A percentile compares a stretch with the other conserved stretches of the same genome.
Conservation (phyloP, 2,113 vertebrate species). For the Epinephelus cyanopodus region DNA sequence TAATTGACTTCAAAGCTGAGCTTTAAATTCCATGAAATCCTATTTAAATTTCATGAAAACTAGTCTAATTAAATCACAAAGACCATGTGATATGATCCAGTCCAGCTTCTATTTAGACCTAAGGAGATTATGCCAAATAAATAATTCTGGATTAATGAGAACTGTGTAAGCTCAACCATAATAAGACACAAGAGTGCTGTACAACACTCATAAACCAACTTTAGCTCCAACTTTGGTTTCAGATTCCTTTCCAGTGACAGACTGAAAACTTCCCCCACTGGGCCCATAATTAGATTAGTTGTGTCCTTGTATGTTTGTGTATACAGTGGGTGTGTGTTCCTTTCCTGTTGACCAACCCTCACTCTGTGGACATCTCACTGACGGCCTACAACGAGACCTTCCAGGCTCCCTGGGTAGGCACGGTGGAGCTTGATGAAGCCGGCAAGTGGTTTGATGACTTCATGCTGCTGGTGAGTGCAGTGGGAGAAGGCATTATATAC, state of each 20-base stretch:
- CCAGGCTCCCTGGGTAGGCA: conserved; percentile 82
- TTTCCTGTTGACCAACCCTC: conserved; percentile 79
- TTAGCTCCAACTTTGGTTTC: not conserved
- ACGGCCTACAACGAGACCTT: conserved; percentile 78
- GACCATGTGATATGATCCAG: not conserved
- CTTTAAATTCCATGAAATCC: not conserved
- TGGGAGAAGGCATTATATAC: rapidly evolving
- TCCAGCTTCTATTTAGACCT: too few species aligned
- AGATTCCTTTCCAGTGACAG: conserved; percentile 5
- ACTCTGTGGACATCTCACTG: conserved; percentile 77
- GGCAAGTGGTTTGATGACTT: conserved; percentile 84
- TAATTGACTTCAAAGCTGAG: not conserved
- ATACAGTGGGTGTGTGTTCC: conserved; percentile 81
- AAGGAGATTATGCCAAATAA: too few species aligned
- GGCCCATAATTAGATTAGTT: conserved; percentile 27
- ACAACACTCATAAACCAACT: not conserved
- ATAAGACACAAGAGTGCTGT: not conserved
- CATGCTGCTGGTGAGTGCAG: conserved; percentile 80
- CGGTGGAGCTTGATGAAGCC: conserved; percentile 68
- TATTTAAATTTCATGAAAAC: not conserved
- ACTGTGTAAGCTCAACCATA: not conserved
- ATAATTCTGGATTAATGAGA: not conserved
- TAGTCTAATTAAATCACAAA: not conserved
- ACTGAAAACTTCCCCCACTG: conserved; percentile 6
- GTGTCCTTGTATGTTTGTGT: conserved; percentile 53